Evolutionary conservation across 2,113 vertebrate genomes (phyloP), one percentile per base, ranked within the genome.

Genomic region (Rhizomys pruinosus): DNA sequence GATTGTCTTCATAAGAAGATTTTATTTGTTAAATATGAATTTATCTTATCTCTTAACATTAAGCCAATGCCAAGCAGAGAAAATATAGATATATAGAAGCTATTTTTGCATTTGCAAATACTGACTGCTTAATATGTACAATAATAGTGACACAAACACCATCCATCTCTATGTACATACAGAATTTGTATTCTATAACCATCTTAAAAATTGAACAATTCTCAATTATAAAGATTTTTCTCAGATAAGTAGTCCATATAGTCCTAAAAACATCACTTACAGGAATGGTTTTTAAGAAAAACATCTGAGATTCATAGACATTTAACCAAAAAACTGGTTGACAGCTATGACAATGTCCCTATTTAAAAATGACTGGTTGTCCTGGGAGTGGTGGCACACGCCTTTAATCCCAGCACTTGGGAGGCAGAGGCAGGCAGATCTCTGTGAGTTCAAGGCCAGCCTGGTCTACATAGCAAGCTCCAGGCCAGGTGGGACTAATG

Each of bases 281-380:
- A 84, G 20, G 57, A 59, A 71, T 71, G 10, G 10, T 4, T 71
- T 89, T 95, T 86, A 68, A 76, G 90, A 79, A 85, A 80, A 73
- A 85, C 15, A 92, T 84, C 7, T 57, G 39, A 79, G 42, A 89
- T 59, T 94, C 64, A 86, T 47, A 66, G 3, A 16, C 66, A 66
- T 55, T 85, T 94, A 47, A 19, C n/a, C 64, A 90, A 80, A 79
- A 84, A 94, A 66, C 44, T 55, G 23, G 29, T 39, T 71, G 29
- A 76, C 42, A 90, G 66, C 3, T 34, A 44, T 44, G 63, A 72
- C 3, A 68, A 59, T 22, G 4, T 80, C 39, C 39, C 25, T 52
- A 92, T 91, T 93, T 96, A 64, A 80, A 91, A 77, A 66, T 3
- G n/a, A n/a, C n/a, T n/a, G n/a, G n/a, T n/a, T n/a, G n/a, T n/a